Percentiles rank a stretch among this genome's conserved stretches.
Evolutionary conservation across 2,888 invertebrate genomes (phyloP).

Genomic region (Tetropium fuscum): DNA sequence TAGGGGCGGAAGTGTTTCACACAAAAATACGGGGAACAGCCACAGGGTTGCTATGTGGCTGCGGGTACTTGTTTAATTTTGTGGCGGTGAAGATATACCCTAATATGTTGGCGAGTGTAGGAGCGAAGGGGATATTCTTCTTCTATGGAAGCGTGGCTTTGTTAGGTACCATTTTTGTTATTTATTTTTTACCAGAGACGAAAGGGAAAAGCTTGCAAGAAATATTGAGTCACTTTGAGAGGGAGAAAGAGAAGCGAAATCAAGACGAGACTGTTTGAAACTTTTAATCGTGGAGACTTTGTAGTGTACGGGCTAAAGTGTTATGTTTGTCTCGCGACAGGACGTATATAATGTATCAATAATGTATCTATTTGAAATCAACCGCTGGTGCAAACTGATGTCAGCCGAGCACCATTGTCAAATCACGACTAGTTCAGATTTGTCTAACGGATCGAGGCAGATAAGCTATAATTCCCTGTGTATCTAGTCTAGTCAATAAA

Average conservation of each 20-base stretch:
- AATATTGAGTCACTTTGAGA: conserved; percentile 66
- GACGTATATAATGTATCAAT: no score
- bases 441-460: no score
- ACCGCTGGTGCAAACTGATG: no score
- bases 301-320: no score
- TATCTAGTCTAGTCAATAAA: no score
- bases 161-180: conserved; percentile 67
- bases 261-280: no score
- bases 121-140: conserved; percentile 67
- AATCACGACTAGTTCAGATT: no score
- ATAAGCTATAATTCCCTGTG: no score
- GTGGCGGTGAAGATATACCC: conserved; percentile 68
- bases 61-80: conserved; percentile 69
- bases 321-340: no score
- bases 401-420: no score
- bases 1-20: conserved; percentile 71
- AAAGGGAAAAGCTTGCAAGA: conserved; percentile 68
- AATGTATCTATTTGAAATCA: no score
- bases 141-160: conserved; percentile 67
- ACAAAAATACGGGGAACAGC: conserved; percentile 68
- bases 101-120: conserved; percentile 62
- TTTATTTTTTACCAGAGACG: conserved; percentile 68
- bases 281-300: no score
- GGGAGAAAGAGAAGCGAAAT: conserved; percentile 34
- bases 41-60: conserved; percentile 66